These are phyloP conservation scores for Pterocles gutturalis DNA, from an alignment of 2,113 vertebrate species.

Conservation along the genomic window DNA sequence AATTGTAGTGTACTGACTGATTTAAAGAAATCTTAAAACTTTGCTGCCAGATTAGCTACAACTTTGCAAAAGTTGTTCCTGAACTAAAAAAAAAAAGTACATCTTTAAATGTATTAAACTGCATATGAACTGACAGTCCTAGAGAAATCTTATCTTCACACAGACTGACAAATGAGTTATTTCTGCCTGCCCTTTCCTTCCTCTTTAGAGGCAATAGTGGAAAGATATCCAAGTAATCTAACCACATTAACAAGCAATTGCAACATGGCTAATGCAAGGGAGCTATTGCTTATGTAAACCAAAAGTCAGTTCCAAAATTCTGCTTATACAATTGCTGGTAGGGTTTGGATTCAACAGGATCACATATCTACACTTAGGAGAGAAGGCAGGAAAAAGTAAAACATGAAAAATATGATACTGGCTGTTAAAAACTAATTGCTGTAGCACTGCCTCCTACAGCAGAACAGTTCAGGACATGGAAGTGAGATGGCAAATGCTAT, in stretches of 20 bases:
- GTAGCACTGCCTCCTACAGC: neutral
- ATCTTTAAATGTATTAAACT: neutral
- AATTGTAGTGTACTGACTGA: neutral
- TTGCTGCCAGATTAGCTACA: neutral
- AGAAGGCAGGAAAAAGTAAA: neutral
- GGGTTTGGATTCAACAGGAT: neutral
- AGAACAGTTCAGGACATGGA: neutral
- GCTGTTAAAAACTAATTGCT: neutral
- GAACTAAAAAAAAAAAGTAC: neutral
- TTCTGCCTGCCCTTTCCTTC: conserved; percentile 64
- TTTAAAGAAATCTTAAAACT: neutral
- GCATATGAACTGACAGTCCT: neutral
- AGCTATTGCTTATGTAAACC: neutral
- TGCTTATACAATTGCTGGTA: neutral
- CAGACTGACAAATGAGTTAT: conserved; percentile 53
- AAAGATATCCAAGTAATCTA: conserved; percentile 18
- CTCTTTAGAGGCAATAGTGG: conserved; percentile 61
- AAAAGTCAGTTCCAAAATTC: neutral
- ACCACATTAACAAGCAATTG: conserved; percentile 26
- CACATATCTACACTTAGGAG: neutral
- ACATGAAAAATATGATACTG: neutral
- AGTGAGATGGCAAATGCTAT: neutral
- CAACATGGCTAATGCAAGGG: neutral
- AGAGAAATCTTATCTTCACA: conserved; percentile 21
- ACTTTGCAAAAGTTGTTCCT: neutral